A percentile compares a stretch with the other conserved stretches of the same genome.
These are phyloP conservation scores for Takifugu ocellatus DNA, from an alignment of 2,797 vertebrate species.

Conservation along the genomic window DNA sequence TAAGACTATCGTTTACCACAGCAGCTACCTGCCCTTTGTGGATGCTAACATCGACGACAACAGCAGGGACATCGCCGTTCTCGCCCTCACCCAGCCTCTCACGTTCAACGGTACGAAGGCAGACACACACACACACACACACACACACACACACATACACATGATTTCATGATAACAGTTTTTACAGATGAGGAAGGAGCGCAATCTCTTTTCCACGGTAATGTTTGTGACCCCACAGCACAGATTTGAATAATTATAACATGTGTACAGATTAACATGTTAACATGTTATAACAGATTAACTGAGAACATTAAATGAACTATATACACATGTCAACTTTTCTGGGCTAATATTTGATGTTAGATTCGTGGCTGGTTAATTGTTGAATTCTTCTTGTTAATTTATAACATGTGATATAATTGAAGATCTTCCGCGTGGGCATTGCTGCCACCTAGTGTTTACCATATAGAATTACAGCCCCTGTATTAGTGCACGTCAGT, in stretches of 20 bases:
- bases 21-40: too few relatives aligned
- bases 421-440: not conserved
- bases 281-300: too few relatives aligned
- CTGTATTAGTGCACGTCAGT: too few relatives aligned
- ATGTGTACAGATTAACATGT: too few relatives aligned
- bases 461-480: constrained; percentile 9
- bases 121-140: not conserved
- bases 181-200: constrained; percentile 1
- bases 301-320: not conserved
- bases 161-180: not conserved
- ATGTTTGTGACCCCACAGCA: constrained; percentile 26
- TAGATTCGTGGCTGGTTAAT: not conserved
- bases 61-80: constrained; percentile 87
- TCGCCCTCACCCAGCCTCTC: constrained; percentile 79
- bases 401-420: not conserved
- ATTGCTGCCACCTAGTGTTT: constrained; percentile 60
- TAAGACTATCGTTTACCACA: too few relatives aligned
- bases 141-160: too few relatives aligned
- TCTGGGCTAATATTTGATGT: too few relatives aligned
- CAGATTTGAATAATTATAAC: not conserved
- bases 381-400: not conserved
- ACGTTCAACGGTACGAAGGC: constrained; percentile 78
- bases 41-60: constrained; percentile 91
- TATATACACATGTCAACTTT: not conserved
- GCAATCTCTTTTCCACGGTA: constrained; percentile 31